Evolutionary conservation across 2,888 invertebrate species (phyloP), one percentile per base, ranked within the genome.

Genomic region (Ochlodes sylvanus): DNA sequence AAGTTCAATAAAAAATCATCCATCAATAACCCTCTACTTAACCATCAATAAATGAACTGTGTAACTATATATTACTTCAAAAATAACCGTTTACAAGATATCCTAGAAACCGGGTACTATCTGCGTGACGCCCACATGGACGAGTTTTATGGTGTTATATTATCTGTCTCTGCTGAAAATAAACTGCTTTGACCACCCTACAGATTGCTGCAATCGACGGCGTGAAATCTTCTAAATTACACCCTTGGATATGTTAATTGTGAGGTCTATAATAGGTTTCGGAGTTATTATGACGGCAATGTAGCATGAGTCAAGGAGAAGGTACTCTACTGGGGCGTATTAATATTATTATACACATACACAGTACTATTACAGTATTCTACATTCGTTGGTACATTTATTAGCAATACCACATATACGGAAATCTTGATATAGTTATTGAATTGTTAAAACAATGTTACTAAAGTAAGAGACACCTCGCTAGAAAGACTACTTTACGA

Each of bases 151-250:
- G 83, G 80, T 82, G 72, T 79, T 76, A 80, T 85, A 87, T 86
- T 89, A 91, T 90, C 89, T 86, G 81, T 84, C 78, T 81, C 75
- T 72, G 79, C 86, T 89, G 84, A 87, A 90, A 90, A 89, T 89
- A 89, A 86, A 88, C 85, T 81, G 79, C 79, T 78, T 68, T 68
- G 68, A 68, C 68, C 62, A 62, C 63, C 63, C 63, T 44, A 57
- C 55, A 68, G 68, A 68, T 68, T 68, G 56, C 62, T 56, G 62
- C 68, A 68, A 68, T 68, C 68, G 68, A 56, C 68, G 21, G 38
- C 62, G 62, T 68, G 68, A 68, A 68, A 68, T 68, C 68, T 56
- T 57, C 62, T 68, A 68, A 67, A 62, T 68, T 68, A 68, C 55
- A 62, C 62, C 55, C 62, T 62, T 62, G 56, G 67, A 62, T 67